These are phyloP conservation scores for Perca fluviatilis DNA, from an alignment of 2,113 vertebrate genomes.

Conservation along the genomic window DNA sequence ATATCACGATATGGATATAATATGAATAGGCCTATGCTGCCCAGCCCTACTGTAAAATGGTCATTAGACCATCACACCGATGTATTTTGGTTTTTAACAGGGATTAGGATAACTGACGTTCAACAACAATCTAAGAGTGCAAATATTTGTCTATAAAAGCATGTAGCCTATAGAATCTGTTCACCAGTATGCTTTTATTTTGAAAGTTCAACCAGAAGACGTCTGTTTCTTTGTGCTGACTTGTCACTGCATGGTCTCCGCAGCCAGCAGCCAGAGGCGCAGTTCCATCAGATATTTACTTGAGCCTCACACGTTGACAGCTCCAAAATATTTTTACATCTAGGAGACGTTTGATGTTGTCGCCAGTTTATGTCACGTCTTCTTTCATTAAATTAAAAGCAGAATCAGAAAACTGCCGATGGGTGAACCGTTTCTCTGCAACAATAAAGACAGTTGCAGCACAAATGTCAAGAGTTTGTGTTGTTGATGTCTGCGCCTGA, in stretches of 20 bases:
- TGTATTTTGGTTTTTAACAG: neutral
- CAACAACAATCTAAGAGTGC: neutral
- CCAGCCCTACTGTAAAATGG: too few species aligned
- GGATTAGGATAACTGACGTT: neutral
- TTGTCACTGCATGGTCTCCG: neutral
- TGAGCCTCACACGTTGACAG: neutral
- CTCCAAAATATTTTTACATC: neutral
- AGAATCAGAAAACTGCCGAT: rapidly evolving
- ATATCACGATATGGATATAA: too few species aligned
- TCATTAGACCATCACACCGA: too few species aligned
- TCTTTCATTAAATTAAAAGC: rapidly evolving
- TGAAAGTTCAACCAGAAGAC: conserved; percentile 8
- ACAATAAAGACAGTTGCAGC: neutral
- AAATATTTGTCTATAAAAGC: neutral
- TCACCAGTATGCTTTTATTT: conserved; percentile 13
- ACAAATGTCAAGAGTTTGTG: neutral
- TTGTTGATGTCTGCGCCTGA: neutral
- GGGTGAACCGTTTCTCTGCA: neutral
- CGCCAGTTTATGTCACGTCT: neutral
- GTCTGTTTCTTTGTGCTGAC: neutral
- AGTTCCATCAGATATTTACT: conserved; percentile 8
- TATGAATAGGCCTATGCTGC: too few species aligned
- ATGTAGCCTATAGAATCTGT: neutral
- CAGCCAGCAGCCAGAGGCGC: conserved; percentile 9
- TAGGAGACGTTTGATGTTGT: neutral